These are phyloP conservation scores for Artemisiospiza belli DNA, from an alignment of 2,113 vertebrate species.

Conservation along the genomic window DNA sequence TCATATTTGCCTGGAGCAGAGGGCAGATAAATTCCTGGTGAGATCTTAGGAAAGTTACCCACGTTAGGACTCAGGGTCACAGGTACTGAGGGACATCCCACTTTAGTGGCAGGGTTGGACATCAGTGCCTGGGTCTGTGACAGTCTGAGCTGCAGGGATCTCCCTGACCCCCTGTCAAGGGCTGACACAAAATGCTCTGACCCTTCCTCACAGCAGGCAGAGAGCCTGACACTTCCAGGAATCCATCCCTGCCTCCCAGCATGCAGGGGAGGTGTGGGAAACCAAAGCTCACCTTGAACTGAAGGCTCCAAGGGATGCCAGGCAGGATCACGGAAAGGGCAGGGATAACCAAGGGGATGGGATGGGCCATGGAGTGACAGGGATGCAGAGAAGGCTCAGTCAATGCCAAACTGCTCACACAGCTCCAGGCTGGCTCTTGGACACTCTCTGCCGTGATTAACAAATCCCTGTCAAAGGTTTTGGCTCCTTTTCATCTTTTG, in stretches of 20 bases:
- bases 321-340: no score
- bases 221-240: neutral
- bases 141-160: neutral
- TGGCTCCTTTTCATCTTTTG: neutral
- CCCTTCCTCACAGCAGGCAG: neutral
- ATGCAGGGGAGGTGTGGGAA: no score
- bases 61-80: accelerated
- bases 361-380: no score
- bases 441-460: neutral
- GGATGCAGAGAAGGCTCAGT: no score
- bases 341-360: no score
- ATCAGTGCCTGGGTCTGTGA: accelerated
- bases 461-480: neutral
- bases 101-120: neutral
- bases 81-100: neutral
- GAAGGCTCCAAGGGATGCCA: no score
- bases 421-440: neutral
- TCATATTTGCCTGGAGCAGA: neutral
- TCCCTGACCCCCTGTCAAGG: accelerated
- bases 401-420: neutral
- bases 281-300: no score
- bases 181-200: neutral
- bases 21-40: neutral
- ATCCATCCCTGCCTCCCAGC: neutral
- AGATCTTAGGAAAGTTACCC: neutral